Evolutionary conservation across 2,113 vertebrate genomes (phyloP), one percentile per base, ranked within the genome.

Genomic region (Brachyhypopomus occidentalis): DNA sequence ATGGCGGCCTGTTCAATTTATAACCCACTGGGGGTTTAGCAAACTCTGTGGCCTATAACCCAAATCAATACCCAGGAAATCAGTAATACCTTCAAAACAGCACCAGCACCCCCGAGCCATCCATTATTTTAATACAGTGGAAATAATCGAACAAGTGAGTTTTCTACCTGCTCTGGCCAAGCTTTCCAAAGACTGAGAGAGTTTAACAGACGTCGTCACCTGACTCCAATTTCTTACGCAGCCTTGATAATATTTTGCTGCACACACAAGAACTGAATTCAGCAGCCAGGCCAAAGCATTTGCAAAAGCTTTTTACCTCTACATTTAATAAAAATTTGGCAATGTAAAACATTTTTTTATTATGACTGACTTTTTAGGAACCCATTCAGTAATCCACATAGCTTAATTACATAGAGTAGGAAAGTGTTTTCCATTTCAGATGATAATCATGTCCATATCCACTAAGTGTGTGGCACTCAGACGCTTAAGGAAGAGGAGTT

Each of bases 121-220:
- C 16, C 19, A 67, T 67, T 67, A 30, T 36, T 67, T 22, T 70
- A 41, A 70, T 70, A 70, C 34, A 41, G 19, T 70, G 66, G 34
- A 70, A 70, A 41, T 70, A 41, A 41, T 41, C 38, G 17, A 34
- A 30, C 36, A 38, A 20, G 30, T 70, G 66, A 70, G 66, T 9
- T 41, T 41, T 6, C 36, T 22, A 14, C 16, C 16, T 67, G 64
- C 34, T 34, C 12, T 17, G 9, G 38, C 66, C 38, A 17, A 36
- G 17, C 20, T 67, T 36, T 70, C 23, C 66, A n/a, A 38, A 70
- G 27, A 9, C 34, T 22, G 7, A 70, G 8, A 20, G 34, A 38
- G 66, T 34, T n/a, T 41, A 12, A 66, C 2, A 17, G 3, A 36
- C 16, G 27, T 27, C 5, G 8, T 30, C 4, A 67, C 30, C 64